Evolutionary conservation across 2,797 vertebrate species (phyloP).

Genomic region (Esox lucius): DNA sequence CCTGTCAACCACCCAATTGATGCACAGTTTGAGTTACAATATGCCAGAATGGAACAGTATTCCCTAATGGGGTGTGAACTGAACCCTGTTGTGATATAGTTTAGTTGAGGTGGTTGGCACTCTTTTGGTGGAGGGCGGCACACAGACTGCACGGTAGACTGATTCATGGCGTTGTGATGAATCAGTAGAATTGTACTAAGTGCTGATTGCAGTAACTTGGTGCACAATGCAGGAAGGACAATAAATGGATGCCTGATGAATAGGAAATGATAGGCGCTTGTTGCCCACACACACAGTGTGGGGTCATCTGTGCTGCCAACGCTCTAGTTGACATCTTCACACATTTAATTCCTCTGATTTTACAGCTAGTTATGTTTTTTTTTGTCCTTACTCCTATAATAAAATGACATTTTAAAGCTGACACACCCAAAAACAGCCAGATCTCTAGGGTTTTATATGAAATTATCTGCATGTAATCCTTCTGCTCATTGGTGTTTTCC

Average conservation of each 20-base stretch:
- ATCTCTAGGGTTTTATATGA: too few relatives aligned
- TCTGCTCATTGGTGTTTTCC: too few relatives aligned
- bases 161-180: constrained; percentile 72
- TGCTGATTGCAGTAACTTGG: constrained; percentile 65
- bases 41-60: not conserved
- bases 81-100: constrained; percentile 39
- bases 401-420: not conserved
- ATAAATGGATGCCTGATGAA: constrained; percentile 58
- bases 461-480: too few relatives aligned
- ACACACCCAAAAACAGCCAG: too few relatives aligned
- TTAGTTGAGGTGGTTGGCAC: constrained; percentile 51
- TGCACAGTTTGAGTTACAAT: not conserved
- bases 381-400: not conserved
- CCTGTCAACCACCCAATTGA: constrained; percentile 10
- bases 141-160: constrained; percentile 64
- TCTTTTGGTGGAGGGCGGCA: constrained; percentile 45
- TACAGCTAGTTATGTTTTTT: not conserved
- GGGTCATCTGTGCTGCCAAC: constrained; percentile 13
- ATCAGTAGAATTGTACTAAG: constrained; percentile 70
- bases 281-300: not conserved
- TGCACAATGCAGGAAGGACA: constrained; percentile 59
- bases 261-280: constrained; percentile 36
- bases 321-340: not conserved
- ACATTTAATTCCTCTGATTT: not conserved
- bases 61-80: constrained; percentile 28